Evolutionary conservation across 2,797 vertebrate species (phyloP).

Genomic region (Arctocebus calabarensis): DNA sequence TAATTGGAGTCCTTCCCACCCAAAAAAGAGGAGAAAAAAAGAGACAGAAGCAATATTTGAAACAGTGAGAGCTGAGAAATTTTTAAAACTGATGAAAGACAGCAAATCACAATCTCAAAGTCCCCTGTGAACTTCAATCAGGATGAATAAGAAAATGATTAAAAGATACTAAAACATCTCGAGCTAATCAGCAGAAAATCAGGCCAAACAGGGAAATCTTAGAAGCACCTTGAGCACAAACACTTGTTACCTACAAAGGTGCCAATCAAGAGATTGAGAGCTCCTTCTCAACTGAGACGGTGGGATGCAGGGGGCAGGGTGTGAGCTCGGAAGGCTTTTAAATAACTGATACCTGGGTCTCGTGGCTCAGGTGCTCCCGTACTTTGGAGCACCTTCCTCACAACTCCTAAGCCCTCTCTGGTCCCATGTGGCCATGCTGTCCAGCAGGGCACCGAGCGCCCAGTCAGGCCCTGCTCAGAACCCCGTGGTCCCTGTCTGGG

Average conservation of each 20-base stretch:
- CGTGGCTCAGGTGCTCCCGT: background rate
- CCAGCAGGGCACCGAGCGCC: background rate
- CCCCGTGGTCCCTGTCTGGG: background rate
- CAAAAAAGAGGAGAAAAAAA: background rate
- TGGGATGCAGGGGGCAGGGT: background rate
- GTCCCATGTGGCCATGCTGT: background rate
- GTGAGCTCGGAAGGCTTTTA: background rate
- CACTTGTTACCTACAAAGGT: background rate
- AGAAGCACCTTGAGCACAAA: background rate
- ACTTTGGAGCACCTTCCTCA: background rate
- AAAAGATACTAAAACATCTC: background rate
- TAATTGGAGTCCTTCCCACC: no score
- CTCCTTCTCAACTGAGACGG: background rate
- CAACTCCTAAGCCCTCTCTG: background rate
- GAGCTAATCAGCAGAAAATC: constrained; percentile 56
- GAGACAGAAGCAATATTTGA: background rate
- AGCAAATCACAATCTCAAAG: constrained; percentile 39
- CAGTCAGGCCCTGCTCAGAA: background rate
- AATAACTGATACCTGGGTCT: background rate
- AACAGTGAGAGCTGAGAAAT: background rate
- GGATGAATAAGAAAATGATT: constrained; percentile 43
- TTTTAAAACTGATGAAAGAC: background rate
- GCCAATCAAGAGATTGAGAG: background rate
- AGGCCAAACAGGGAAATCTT: constrained; percentile 22
- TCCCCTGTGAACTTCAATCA: background rate